These are phyloP conservation scores for Otis tarda DNA, from an alignment of 2,113 vertebrate genomes.

Conservation along the genomic window DNA sequence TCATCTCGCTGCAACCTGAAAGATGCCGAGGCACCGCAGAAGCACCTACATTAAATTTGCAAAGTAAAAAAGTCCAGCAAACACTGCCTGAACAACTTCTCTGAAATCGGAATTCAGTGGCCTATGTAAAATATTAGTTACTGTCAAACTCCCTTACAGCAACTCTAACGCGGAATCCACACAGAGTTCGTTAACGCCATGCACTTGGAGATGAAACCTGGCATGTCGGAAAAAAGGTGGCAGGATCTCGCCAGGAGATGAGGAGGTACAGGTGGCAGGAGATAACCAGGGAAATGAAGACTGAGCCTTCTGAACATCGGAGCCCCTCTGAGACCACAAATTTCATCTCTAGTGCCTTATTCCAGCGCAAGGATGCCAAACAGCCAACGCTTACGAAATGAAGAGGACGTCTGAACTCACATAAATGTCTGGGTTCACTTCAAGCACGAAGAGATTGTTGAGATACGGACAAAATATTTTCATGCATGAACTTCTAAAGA, in stretches of 20 bases:
- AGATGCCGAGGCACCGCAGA: neutral
- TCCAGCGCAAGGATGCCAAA: neutral
- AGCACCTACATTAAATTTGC: slow-evolving; percentile 38
- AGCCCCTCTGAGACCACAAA: neutral
- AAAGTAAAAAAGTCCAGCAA: neutral
- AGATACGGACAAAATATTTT: neutral
- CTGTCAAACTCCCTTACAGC: slow-evolving; percentile 10
- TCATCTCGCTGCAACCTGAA: neutral
- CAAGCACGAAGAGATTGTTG: neutral
- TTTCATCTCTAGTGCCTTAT: neutral
- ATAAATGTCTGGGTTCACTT: neutral
- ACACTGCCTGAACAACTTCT: neutral
- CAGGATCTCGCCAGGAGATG: neutral
- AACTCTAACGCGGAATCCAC: neutral
- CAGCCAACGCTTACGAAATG: neutral
- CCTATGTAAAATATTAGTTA: slow-evolving; percentile 25
- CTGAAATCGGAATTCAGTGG: slow-evolving; percentile 14
- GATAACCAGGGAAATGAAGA: neutral
- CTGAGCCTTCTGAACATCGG: slow-evolving; percentile 21
- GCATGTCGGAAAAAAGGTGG: slow-evolving; percentile 17
- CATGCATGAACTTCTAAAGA: neutral
- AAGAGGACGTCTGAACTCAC: neutral
- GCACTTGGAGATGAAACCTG: slow-evolving; percentile 28
- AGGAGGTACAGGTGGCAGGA: neutral
- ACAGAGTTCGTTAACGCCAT: neutral